Evolutionary conservation across 2,888 invertebrate genomes (phyloP).

Genomic region (Zaprionus lineosus): DNA sequence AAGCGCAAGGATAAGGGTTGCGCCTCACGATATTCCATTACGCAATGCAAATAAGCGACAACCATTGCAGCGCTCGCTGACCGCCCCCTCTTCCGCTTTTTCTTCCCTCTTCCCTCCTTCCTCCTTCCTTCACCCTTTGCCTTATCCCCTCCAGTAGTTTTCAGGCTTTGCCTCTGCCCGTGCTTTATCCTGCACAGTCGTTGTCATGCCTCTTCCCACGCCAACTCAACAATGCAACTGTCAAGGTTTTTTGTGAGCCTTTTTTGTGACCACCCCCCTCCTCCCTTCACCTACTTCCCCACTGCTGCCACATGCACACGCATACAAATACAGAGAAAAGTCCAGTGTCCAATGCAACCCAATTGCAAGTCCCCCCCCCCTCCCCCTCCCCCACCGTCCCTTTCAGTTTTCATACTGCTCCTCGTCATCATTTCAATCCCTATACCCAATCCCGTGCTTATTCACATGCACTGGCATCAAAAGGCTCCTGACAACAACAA

Average conservation of each 20-base stretch:
- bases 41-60: slow-evolving; percentile 71
- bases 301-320: slow-evolving; percentile 25
- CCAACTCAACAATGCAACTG: slow-evolving; percentile 73
- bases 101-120: not conserved
- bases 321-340: not conserved
- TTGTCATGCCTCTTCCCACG: slow-evolving; percentile 37
- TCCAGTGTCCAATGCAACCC: not conserved
- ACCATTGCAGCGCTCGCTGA: not conserved
- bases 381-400: not conserved
- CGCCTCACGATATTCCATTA: slow-evolving; percentile 55
- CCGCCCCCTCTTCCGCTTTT: not conserved
- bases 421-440: not conserved
- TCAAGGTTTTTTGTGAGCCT: slow-evolving; percentile 75
- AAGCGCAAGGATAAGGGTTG: slow-evolving; percentile 45
- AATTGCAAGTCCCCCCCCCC: not conserved
- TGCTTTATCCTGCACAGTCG: not conserved
- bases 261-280: no score
- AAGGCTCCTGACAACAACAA: slow-evolving; percentile 41
- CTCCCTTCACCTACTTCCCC: no score
- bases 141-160: not conserved
- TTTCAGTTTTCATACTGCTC: not conserved
- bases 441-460: not conserved
- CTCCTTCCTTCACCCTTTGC: not conserved
- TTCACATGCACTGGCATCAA: slow-evolving; percentile 49
- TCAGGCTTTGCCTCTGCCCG: not conserved